Percentiles rank a stretch among this genome's conserved stretches.
Conservation (phyloP, 2,888 invertebrate species). For the Oscheius myriophilus region DNA sequence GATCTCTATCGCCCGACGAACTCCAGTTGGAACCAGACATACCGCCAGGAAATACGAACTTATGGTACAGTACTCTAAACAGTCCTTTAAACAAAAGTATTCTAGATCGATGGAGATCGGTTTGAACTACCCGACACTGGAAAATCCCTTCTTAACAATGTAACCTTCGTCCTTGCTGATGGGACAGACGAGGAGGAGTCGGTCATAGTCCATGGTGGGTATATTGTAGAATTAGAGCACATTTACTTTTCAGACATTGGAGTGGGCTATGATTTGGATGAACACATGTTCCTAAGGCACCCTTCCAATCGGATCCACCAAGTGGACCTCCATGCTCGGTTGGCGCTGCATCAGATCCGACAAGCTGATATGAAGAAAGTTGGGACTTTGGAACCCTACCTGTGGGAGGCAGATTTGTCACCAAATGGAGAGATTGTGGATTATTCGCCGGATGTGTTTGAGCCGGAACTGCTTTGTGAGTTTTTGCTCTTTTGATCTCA, state of each 20-base stretch:
- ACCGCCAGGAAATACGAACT: conserved; percentile 46
- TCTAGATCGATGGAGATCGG: conserved; percentile 49
- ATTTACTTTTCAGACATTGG: conserved; percentile 40
- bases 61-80: conserved; percentile 29
- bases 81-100: not conserved
- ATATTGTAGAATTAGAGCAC: not conserved
- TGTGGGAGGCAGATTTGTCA: conserved; percentile 36
- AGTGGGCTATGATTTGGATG: conserved; percentile 48
- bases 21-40: conserved; percentile 50
- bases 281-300: conserved; percentile 42
- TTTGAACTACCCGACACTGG: conserved; percentile 45
- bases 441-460: conserved; percentile 46
- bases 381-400: conserved; percentile 42
- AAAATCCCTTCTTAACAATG: conserved; percentile 42
- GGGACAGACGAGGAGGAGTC: conserved; percentile 36
- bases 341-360: conserved; percentile 35
- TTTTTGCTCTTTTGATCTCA: not conserved
- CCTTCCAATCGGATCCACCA: conserved; percentile 45
- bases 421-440: conserved; percentile 42
- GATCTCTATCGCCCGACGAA: conserved; percentile 38
- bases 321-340: conserved; percentile 38
- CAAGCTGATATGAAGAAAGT: conserved; percentile 37
- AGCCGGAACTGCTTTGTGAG: conserved; percentile 48
- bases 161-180: conserved; percentile 37
- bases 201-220: conserved; percentile 43